Percentiles rank a stretch among this genome's conserved stretches.
phyloP scores from a whole-genome alignment of 2,113 vertebrate species.

The Rhagologus leucostigma region DNA sequence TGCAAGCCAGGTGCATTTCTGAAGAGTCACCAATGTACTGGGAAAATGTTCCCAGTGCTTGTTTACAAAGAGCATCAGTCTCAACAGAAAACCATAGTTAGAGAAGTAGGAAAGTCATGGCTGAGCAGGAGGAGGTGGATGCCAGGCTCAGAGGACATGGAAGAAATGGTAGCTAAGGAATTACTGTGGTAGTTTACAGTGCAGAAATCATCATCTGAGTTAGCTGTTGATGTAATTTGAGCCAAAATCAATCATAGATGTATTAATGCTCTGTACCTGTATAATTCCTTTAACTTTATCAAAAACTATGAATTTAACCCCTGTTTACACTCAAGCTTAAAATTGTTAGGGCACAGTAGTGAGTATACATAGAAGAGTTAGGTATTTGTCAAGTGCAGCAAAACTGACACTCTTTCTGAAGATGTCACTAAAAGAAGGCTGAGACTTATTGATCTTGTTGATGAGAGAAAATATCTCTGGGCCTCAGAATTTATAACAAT shows the following conservation, averaged over 20 bases:
- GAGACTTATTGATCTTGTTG: neutral
- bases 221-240: neutral
- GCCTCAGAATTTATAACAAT: neutral
- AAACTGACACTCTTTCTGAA: neutral
- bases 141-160: neutral
- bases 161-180: neutral
- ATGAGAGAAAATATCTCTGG: neutral
- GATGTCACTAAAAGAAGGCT: neutral
- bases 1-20: neutral
- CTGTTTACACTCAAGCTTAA: neutral
- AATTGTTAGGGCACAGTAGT: neutral
- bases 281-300: neutral
- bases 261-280: neutral
- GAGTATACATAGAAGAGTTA: neutral
- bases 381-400: neutral
- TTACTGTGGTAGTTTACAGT: neutral
- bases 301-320: neutral
- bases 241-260: neutral
- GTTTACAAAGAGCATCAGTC: neutral
- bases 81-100: neutral
- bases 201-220: neutral
- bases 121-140: neutral
- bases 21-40: neutral
- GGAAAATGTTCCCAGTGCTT: neutral
- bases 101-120: neutral